These are phyloP conservation scores for Cybosia mesomella DNA, from an alignment of 2,888 invertebrate genomes.

Conservation along the genomic window DNA sequence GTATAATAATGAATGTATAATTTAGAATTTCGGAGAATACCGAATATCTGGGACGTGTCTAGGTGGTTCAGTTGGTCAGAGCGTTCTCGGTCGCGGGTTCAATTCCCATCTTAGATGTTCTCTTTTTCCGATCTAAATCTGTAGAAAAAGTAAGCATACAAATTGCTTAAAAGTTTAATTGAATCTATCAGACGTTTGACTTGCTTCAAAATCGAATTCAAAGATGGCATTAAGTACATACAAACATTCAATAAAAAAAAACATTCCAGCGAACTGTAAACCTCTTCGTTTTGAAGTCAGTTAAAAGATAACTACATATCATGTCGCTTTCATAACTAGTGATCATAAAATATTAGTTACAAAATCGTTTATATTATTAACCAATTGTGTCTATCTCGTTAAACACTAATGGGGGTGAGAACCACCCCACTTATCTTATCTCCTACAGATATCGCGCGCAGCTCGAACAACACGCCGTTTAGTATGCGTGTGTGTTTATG, in stretches of 20 bases:
- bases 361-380: conserved; percentile 44
- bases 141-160: too few species aligned
- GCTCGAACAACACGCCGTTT: conserved; percentile 22
- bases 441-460: conserved; percentile 14
- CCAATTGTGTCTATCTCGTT: conserved; percentile 48
- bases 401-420: conserved; percentile 42
- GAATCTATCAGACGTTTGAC: too few species aligned
- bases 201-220: too few species aligned
- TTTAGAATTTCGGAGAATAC: too few species aligned
- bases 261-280: background rate
- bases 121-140: too few species aligned
- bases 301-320: background rate
- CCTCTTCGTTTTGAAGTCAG: background rate
- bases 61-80: too few species aligned
- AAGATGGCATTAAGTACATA: too few species aligned
- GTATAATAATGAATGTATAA: too few species aligned
- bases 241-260: background rate
- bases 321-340: background rate
- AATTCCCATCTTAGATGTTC: too few species aligned
- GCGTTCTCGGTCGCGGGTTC: too few species aligned
- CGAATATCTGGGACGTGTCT: too few species aligned
- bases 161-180: too few species aligned
- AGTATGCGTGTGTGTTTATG: conserved; percentile 11
- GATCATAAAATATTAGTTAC: conserved; percentile 21
- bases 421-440: conserved; percentile 39